Evolutionary conservation across 2,797 vertebrate genomes (phyloP).

Genomic region (Onychomys leucogaster): DNA sequence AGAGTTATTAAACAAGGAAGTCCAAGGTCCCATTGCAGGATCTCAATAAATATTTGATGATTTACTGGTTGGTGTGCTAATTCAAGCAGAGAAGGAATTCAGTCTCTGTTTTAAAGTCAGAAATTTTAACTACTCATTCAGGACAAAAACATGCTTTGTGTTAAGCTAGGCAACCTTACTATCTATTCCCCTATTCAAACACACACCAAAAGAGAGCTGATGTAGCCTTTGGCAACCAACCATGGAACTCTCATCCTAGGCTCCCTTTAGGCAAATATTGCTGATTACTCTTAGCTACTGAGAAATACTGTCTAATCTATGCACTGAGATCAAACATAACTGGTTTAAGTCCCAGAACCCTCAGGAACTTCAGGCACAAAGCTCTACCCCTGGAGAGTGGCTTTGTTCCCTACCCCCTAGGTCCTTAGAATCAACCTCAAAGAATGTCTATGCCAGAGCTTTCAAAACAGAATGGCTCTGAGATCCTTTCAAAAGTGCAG

Average conservation of each 20-base stretch:
- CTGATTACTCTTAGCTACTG: not conserved
- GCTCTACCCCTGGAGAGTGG: not conserved
- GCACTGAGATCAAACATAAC: not conserved
- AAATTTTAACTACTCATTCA: conserved; percentile 46
- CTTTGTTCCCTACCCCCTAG: not conserved
- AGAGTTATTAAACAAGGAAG: conserved; percentile 60
- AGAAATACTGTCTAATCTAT: not conserved
- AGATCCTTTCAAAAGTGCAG: conserved; percentile 45
- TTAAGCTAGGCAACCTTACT: conserved; percentile 47
- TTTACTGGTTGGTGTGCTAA: conserved; percentile 46
- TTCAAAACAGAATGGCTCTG: not conserved
- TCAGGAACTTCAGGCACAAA: not conserved
- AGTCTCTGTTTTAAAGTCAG: conserved; percentile 54
- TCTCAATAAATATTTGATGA: conserved; percentile 77
- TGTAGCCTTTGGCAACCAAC: conserved; percentile 55
- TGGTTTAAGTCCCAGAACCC: not conserved
- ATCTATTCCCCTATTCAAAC: conserved; percentile 46
- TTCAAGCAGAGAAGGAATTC: conserved; percentile 77
- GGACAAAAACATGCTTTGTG: conserved; percentile 35
- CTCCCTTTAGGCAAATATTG: conserved; percentile 37
- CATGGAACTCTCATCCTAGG: not conserved
- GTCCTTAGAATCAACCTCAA: not conserved
- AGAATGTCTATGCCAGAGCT: not conserved
- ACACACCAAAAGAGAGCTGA: conserved; percentile 22
- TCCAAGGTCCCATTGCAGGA: conserved; percentile 45